Percentiles rank a stretch among this genome's conserved stretches.
Evolutionary conservation across 2,888 invertebrate genomes (phyloP).

Genomic region (Dicranocentrus wangi): DNA sequence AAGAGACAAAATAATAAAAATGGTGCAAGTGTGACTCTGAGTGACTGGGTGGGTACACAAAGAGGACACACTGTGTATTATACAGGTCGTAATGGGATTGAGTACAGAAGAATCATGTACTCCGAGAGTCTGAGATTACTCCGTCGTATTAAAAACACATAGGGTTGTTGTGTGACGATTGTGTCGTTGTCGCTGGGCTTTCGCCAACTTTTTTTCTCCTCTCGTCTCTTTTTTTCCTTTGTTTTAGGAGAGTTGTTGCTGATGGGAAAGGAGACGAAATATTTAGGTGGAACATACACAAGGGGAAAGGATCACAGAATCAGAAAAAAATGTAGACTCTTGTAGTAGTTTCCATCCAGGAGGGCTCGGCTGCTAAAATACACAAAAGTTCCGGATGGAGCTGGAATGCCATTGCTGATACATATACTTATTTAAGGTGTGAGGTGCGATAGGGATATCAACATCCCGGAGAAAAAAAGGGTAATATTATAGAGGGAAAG

Average conservation of each 20-base stretch:
- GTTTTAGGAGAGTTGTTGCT: conserved; percentile 18
- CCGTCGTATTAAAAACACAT: conserved; percentile 34
- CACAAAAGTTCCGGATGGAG: no score
- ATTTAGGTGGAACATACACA: conserved; percentile 18
- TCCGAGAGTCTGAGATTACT: conserved; percentile 53
- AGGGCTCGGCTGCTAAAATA: no score
- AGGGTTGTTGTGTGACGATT: conserved; percentile 30
- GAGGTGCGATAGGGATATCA: no score
- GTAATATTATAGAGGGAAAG: no score
- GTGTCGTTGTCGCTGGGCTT: no score
- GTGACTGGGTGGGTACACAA: no score
- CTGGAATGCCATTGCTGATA: no score
- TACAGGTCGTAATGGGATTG: conserved; percentile 38
- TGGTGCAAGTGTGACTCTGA: not conserved
- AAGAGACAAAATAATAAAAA: not conserved
- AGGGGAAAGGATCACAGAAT: conserved; percentile 5
- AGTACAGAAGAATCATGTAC: conserved; percentile 51
- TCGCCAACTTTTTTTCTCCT: conserved; percentile 22
- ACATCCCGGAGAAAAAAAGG: no score
- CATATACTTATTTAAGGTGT: no score
- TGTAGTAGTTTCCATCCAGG: no score
- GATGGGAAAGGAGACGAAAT: conserved; percentile 35
- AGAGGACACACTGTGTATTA: no score
- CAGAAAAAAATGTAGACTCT: no score
- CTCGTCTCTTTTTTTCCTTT: not conserved